Conservation (phyloP, 1,140 invertebrate species). For the Tetragnatha versicolor region DNA sequence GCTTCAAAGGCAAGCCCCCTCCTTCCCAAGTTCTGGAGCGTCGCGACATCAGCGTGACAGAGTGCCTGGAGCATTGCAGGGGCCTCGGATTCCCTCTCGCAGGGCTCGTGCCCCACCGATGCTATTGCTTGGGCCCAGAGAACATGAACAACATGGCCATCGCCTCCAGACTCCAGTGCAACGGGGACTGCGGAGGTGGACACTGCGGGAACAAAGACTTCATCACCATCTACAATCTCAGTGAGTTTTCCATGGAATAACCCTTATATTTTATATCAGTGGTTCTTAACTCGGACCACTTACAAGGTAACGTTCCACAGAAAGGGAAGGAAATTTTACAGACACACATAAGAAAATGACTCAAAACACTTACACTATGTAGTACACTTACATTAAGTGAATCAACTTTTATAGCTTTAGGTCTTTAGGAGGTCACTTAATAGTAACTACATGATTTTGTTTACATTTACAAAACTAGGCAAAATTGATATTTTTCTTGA, state of each 20-base stretch:
- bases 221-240: constrained; percentile 46
- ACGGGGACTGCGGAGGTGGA: constrained; percentile 24
- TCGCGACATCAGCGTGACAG: constrained; percentile 41
- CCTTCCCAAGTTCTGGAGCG: constrained; percentile 14
- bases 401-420: too few species aligned
- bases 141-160: neutral
- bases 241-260: constrained; percentile 37
- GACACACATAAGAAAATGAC: too few species aligned
- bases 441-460: too few species aligned
- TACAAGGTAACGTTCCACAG: too few species aligned
- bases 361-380: too few species aligned
- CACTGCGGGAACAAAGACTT: constrained; percentile 49
- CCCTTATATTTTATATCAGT: too few species aligned
- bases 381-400: too few species aligned
- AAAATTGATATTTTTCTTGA: too few species aligned
- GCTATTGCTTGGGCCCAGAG: constrained; percentile 19
- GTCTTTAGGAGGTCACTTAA: too few species aligned
- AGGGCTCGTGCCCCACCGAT: constrained; percentile 9
- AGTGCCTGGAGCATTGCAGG: constrained; percentile 53
- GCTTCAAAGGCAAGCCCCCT: constrained; percentile 41
- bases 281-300: too few species aligned
- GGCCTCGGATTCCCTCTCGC: constrained; percentile 42
- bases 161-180: constrained; percentile 7
- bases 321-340: too few species aligned
- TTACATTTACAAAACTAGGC: too few species aligned